Base-by-base conservation (phyloP, 2,797 vertebrate species). In the Danio jaintianensis region DNA sequence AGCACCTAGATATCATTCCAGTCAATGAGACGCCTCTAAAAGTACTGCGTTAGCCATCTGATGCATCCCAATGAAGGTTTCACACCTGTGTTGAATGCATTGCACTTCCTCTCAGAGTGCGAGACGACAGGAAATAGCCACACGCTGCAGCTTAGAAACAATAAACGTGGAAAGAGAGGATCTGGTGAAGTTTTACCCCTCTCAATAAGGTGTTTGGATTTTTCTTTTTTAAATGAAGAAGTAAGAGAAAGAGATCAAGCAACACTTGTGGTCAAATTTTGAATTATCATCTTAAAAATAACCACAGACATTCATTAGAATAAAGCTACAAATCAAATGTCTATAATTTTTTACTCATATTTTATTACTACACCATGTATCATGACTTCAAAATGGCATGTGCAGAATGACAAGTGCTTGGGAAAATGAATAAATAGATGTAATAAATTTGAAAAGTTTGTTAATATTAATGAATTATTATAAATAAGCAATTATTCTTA, bases 1-100 rank as follows among this genome's bases (percentile, higher is more conserved):
- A 78, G 47, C 45, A 78, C 66, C 76, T 61, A 79, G 40, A 47
- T 61, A 72, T 72, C 78, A 79, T 79, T 64, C 68, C 48, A 79
- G 58, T 79, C 78, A 79, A 79, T 79, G 58, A 79, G 78, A 79
- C 16, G 11, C 38, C 40, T 72, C 69, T 63, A 64, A 72, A 55
- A 53, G 66, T 70, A 70, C 52, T 42, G 18, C 3, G 16, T 18
- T 18, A 50, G 66, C 29, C 1, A 18, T 58, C 66, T 36, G 13
- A 50, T 63, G 58, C 47, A 72, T 79, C 52, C 47, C 55, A 67
- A 71, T 71, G 67, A 70, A 42, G 67, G 56, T 70, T 59, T 59
- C 45, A 61, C 66, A 79, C 55, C 55, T 70, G 63, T 56, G n/a
- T 47, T 7, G 52, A 78, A 78, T 53, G 43, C 53, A 78, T 2